phyloP scores from a whole-genome alignment of 2,888 invertebrate species.

The Sylvicola fuscatus region DNA sequence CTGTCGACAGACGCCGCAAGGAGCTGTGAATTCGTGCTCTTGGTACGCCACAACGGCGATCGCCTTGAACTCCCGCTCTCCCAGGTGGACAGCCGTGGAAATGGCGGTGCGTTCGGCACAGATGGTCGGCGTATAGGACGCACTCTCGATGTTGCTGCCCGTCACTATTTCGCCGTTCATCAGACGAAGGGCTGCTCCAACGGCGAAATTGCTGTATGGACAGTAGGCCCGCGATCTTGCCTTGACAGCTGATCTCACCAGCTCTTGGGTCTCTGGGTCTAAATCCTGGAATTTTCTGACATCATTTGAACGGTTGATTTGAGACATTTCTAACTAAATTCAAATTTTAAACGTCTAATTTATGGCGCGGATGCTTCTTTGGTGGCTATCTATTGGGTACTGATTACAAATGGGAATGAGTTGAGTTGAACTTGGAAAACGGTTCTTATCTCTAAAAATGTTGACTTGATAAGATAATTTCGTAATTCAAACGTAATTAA shows the following conservation, averaged over 20 bases:
- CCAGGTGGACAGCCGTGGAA: conserved; percentile 66
- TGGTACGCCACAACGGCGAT: conserved; percentile 53
- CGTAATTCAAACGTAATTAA: too few species aligned
- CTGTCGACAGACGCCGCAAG: conserved; percentile 81
- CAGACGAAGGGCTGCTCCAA: conserved; percentile 65
- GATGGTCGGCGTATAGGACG: conserved; percentile 51
- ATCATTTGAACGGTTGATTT: too few species aligned
- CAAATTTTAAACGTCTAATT: too few species aligned
- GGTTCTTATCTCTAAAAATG: too few species aligned
- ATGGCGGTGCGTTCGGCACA: conserved; percentile 85
- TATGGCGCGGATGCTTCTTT: too few species aligned
- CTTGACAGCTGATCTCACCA: conserved; percentile 38
- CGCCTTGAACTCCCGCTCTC: conserved; percentile 45
- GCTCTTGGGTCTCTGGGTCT: conserved; percentile 26
- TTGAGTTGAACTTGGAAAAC: too few species aligned
- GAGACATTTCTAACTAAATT: too few species aligned
- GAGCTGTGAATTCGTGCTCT: conserved; percentile 44
- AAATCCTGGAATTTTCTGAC: too few species aligned
- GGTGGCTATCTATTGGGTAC: too few species aligned
- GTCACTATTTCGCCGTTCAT: conserved; percentile 42
- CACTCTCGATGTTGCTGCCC: conserved; percentile 89
- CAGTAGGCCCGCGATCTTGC: conserved; percentile 49
- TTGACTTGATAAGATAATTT: too few species aligned
- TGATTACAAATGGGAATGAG: too few species aligned
- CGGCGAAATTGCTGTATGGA: conserved; percentile 76